Evolutionary conservation across 2,888 invertebrate species (phyloP).

Genomic region (Cosmorhoe ocellata): DNA sequence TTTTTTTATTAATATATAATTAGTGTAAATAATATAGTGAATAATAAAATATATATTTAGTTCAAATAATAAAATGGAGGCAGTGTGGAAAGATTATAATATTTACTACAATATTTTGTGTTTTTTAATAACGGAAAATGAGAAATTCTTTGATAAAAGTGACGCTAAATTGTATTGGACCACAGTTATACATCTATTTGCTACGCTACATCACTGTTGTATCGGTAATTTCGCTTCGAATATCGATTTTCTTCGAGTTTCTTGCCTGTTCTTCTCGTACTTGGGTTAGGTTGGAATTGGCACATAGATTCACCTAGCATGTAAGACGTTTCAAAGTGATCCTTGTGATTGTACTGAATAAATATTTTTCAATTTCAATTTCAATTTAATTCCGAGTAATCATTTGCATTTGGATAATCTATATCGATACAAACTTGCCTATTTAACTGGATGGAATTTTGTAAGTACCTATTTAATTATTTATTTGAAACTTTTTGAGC

Average conservation of each 20-base stretch:
- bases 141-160: slow-evolving; percentile 65
- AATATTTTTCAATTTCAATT: no score
- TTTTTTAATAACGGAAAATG: slow-evolving; percentile 70
- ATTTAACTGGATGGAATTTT: slow-evolving; percentile 70
- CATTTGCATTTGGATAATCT: slow-evolving; percentile 48
- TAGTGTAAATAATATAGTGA: neutral
- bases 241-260: no score
- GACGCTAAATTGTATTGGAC: slow-evolving; percentile 66
- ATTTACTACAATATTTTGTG: slow-evolving; percentile 67
- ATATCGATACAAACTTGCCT: slow-evolving; percentile 48
- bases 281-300: no score
- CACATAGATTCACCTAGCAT: no score
- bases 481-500: no score
- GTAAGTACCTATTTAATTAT: slow-evolving; percentile 51
- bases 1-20: neutral
- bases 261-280: no score
- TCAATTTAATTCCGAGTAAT: slow-evolving; percentile 37
- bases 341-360: no score
- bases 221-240: slow-evolving; percentile 42
- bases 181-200: slow-evolving; percentile 59
- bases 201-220: slow-evolving; percentile 52
- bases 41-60: neutral
- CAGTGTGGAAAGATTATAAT: slow-evolving; percentile 59
- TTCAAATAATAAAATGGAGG: slow-evolving; percentile 50
- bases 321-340: no score